Percentiles rank a stretch among this genome's conserved stretches.
These are phyloP conservation scores for Beaufortia kweichowensis DNA, from an alignment of 2,113 vertebrate species.

Conservation along the genomic window DNA sequence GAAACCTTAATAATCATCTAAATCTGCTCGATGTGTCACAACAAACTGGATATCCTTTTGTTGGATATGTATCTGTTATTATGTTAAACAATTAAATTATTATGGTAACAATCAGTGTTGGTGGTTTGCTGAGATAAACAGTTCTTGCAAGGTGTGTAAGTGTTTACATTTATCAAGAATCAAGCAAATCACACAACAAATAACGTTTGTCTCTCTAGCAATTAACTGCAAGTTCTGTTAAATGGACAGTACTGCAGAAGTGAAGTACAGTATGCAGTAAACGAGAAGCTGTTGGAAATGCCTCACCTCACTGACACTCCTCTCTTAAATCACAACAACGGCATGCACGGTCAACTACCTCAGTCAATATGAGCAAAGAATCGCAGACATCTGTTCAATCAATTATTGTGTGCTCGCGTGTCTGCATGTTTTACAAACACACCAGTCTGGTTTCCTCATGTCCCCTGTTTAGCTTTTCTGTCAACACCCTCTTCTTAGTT, in stretches of 20 bases:
- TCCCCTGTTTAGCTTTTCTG: conserved; percentile 10
- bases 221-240: background rate
- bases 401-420: background rate
- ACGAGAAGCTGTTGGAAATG: conserved; percentile 7
- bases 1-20: background rate
- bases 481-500: conserved; percentile 7
- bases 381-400: conserved; percentile 16
- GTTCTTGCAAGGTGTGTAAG: background rate
- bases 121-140: background rate
- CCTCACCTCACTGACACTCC: background rate
- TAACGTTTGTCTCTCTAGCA: background rate
- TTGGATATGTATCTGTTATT: background rate
- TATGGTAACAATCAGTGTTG: background rate
- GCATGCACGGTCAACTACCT: background rate
- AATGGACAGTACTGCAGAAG: conserved; percentile 2
- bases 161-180: background rate
- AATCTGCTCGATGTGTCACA: background rate
- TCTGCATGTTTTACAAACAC: conserved; percentile 20
- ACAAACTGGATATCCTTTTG: background rate
- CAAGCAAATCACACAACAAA: conserved; percentile 5
- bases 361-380: conserved; percentile 13
- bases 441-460: conserved; percentile 18
- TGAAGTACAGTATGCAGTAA: background rate
- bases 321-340: conserved; percentile 5
- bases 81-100: background rate